phyloP scores from a whole-genome alignment of 2,113 vertebrate species.

The Zosterops borbonicus region DNA sequence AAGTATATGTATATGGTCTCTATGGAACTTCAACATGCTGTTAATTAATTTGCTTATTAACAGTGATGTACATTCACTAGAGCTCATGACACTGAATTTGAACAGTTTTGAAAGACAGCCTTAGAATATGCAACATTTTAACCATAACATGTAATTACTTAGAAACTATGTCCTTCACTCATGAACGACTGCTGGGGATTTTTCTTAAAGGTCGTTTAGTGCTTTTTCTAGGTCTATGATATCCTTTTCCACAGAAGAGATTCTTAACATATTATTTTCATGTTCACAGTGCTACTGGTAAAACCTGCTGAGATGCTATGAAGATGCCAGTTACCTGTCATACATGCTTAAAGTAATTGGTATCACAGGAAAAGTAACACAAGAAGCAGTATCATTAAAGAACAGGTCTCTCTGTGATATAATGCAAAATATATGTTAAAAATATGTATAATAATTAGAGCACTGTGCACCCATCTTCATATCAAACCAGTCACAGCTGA shows the following conservation, averaged over 20 bases:
- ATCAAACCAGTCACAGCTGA: constrained; percentile 5
- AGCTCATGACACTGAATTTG: not conserved
- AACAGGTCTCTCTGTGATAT: constrained; percentile 61
- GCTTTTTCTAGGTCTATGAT: not conserved
- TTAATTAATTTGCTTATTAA: constrained; percentile 40
- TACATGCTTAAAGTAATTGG: constrained; percentile 67
- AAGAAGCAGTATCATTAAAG: constrained; percentile 61
- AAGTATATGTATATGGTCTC: not conserved
- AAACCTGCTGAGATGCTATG: constrained; percentile 70
- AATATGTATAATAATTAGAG: constrained; percentile 49
- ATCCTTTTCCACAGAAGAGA: not conserved
- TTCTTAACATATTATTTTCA: constrained; percentile 21
- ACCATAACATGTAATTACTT: not conserved
- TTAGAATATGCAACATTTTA: not conserved
- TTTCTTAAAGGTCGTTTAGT: not conserved
- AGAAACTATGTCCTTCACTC: constrained; percentile 1
- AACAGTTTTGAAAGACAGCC: not conserved
- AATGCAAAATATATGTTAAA: constrained; percentile 59
- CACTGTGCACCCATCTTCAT: not conserved
- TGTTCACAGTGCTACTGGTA: constrained; percentile 39
- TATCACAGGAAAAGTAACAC: constrained; percentile 64
- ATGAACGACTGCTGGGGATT: not conserved
- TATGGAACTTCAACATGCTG: not conserved
- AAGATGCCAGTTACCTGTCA: constrained; percentile 59
- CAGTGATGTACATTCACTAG: not conserved